These are phyloP conservation scores for Tyrophagus putrescentiae DNA, from an alignment of 1,140 invertebrate species.

Conservation along the genomic window DNA sequence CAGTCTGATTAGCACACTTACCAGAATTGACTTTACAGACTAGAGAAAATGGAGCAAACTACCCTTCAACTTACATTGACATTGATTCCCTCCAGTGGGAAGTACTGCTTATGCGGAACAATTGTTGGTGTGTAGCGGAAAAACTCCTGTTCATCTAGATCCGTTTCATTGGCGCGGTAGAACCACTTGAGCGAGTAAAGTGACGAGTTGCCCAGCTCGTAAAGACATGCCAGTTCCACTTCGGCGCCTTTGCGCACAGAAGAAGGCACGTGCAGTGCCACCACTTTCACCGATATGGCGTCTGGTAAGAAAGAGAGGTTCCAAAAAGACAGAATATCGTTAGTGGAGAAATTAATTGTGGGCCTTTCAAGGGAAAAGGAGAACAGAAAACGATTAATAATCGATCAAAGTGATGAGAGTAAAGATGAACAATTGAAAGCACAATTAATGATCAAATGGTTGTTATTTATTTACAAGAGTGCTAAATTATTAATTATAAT, in stretches of 20 bases:
- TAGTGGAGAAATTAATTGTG: no score
- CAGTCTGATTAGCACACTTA: no score
- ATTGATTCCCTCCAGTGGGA: slow-evolving; percentile 53
- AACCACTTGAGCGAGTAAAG: slow-evolving; percentile 43
- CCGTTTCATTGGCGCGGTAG: slow-evolving; percentile 21
- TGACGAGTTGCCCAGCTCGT: slow-evolving; percentile 51
- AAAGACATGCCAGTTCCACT: slow-evolving; percentile 54
- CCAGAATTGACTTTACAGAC: slow-evolving; percentile 12
- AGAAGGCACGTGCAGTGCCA: slow-evolving; percentile 48
- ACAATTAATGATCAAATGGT: no score
- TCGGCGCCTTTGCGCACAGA: slow-evolving; percentile 49
- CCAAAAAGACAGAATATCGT: no score
- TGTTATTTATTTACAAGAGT: no score
- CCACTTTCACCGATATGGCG: no score
- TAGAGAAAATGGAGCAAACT: neutral
- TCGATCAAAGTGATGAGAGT: no score
- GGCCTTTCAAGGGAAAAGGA: no score
- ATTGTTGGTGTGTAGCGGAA: slow-evolving; percentile 57
- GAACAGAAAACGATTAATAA: no score
- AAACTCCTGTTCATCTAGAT: slow-evolving; percentile 51
- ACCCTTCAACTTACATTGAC: slow-evolving; percentile 52
- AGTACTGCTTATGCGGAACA: slow-evolving; percentile 53
- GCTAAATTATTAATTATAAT: no score
- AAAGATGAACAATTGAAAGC: no score
- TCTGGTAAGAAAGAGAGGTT: no score